A percentile compares a stretch with the other conserved stretches of the same genome.
Conservation (phyloP, 2,113 vertebrate species). For the Fulica atra region DNA sequence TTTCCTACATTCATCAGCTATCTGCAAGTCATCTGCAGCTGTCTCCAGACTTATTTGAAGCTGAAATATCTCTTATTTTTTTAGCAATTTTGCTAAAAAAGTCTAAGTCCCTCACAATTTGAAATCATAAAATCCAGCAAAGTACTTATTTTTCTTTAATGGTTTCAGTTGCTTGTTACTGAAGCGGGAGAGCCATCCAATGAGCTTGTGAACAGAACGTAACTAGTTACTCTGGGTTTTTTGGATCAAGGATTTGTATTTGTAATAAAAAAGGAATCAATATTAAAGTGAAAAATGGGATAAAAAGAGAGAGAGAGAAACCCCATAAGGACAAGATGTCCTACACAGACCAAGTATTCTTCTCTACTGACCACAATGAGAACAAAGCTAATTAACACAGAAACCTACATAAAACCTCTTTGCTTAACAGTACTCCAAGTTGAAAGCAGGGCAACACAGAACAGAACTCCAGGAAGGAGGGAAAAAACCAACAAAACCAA, state of each 20-base stretch:
- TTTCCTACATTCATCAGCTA: background rate
- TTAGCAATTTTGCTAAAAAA: background rate
- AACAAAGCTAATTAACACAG: background rate
- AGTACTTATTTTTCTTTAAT: background rate
- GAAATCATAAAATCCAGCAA: background rate
- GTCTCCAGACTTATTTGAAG: background rate
- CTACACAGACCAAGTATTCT: background rate
- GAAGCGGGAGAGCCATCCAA: background rate
- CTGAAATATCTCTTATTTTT: background rate
- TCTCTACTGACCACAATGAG: background rate
- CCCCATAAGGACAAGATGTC: background rate
- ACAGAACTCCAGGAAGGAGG: background rate
- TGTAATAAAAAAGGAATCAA: conserved; percentile 17
- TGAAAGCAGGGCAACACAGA: background rate
- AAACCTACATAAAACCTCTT: background rate
- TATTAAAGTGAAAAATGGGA: background rate
- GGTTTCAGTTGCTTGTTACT: background rate
- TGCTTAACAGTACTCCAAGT: background rate
- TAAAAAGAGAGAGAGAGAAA: background rate
- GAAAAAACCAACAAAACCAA: background rate
- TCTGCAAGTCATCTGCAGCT: background rate
- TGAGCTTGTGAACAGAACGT: background rate
- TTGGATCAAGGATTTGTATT: background rate
- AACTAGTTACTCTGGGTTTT: background rate
- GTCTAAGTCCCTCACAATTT: background rate